Percentiles rank a stretch among this genome's conserved stretches.
These are phyloP conservation scores for Petrosia ficiformis DNA, from an alignment of 37 sponge, comb jelly and placozoan species.

Conservation along the genomic window DNA sequence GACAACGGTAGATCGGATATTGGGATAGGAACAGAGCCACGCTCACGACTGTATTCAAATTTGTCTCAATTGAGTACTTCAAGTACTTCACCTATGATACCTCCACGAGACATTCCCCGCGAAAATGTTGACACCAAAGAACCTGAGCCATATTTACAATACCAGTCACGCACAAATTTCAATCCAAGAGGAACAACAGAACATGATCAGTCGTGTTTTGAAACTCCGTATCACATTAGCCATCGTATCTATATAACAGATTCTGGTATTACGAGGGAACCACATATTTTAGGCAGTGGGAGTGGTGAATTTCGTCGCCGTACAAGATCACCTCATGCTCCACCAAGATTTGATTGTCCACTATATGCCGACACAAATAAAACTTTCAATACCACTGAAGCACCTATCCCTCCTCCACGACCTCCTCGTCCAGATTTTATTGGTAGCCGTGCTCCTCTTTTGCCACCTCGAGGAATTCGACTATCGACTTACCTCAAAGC, in stretches of 20 bases:
- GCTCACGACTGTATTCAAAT: not conserved
- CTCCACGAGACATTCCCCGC: slow-evolving; percentile 27
- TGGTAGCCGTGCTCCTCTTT: not conserved
- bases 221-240: slow-evolving; percentile 42
- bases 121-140: not conserved
- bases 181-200: not conserved
- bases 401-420: not conserved
- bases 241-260: slow-evolving; percentile 37
- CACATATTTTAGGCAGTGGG: slow-evolving; percentile 13
- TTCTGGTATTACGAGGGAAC: slow-evolving; percentile 33
- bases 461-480: not conserved
- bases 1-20: not conserved
- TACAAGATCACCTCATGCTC: not conserved
- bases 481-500: no score
- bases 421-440: not conserved
- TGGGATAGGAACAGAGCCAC: not conserved
- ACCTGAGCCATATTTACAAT: not conserved
- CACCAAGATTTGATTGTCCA: not conserved
- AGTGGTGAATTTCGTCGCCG: not conserved
- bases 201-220: not conserved
- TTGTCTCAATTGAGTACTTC: not conserved
- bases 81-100: slow-evolving; percentile 1
- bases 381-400: not conserved
- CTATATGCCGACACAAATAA: not conserved
- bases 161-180: not conserved